phyloP scores from a whole-genome alignment of 2,113 vertebrate species.

The Herpailurus yagouaroundi region DNA sequence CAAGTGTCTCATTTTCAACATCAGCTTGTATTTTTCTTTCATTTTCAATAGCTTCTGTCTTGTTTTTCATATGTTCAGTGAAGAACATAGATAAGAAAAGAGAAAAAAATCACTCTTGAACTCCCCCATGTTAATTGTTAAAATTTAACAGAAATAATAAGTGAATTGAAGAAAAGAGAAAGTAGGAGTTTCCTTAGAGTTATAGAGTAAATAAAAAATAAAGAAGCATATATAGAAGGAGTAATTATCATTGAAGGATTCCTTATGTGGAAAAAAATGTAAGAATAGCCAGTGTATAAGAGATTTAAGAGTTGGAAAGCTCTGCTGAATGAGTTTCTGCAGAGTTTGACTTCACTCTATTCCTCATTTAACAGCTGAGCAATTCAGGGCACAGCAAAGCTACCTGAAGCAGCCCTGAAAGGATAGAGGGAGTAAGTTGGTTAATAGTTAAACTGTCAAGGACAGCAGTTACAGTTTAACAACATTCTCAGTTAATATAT shows the following conservation, averaged over 20 bases:
- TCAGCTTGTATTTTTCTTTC: conserved; percentile 25
- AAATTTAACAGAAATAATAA: conserved; percentile 7
- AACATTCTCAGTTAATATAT: conserved; percentile 11
- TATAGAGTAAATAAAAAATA: background rate
- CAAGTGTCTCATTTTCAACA: conserved; percentile 39
- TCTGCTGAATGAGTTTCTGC: conserved; percentile 14
- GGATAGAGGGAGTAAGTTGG: background rate
- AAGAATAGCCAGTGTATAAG: background rate
- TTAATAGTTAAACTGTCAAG: background rate
- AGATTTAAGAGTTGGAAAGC: conserved; percentile 18
- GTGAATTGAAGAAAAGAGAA: conserved; percentile 11
- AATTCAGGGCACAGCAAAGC: background rate
- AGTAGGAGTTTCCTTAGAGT: background rate
- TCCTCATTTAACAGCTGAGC: background rate
- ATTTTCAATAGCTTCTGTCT: conserved; percentile 30
- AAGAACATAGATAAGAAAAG: conserved; percentile 7
- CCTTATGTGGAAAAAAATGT: conserved; percentile 6
- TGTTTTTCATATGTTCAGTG: conserved; percentile 17
- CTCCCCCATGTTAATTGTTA: conserved; percentile 16
- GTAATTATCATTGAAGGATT: conserved; percentile 14
- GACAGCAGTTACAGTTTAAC: background rate
- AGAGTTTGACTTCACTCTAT: background rate
- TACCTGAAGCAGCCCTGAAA: background rate
- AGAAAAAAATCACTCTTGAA: background rate
- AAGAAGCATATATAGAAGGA: background rate